These are phyloP conservation scores for Sminthurinus aureus DNA, from an alignment of 2,888 invertebrate species.

Conservation along the genomic window DNA sequence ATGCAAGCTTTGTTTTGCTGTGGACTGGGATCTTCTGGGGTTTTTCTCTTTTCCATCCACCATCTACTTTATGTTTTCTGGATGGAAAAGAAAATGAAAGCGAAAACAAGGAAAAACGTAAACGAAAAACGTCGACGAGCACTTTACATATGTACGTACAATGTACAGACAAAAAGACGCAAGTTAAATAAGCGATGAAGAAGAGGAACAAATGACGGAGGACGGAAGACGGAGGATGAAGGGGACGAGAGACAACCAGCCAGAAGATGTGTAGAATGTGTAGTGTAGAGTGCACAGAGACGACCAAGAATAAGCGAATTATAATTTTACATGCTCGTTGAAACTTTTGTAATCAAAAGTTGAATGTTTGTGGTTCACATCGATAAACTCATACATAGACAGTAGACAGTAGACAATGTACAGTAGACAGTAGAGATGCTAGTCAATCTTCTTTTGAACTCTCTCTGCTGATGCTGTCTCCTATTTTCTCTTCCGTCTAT, in stretches of 20 bases:
- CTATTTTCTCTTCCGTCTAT: background rate
- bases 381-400: background rate
- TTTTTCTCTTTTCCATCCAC: background rate
- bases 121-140: background rate
- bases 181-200: constrained; percentile 36
- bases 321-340: constrained; percentile 40
- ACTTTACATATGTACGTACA: background rate
- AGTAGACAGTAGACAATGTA: background rate
- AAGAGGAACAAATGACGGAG: background rate
- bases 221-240: background rate
- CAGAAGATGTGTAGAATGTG: too few species aligned
- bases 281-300: background rate
- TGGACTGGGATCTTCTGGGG: background rate
- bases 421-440: background rate
- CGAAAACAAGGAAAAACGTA: background rate
- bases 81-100: background rate
- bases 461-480: background rate
- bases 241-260: background rate
- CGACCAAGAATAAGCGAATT: constrained; percentile 31
- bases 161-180: background rate
- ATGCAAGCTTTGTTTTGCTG: too few species aligned
- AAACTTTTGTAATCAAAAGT: constrained; percentile 49
- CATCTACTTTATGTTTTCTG: background rate
- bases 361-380: constrained; percentile 37
- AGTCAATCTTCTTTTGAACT: too few species aligned